Evolutionary conservation across 2,113 vertebrate genomes (phyloP), one percentile per base, ranked within the genome.

Genomic region (Varanus salvator): DNA sequence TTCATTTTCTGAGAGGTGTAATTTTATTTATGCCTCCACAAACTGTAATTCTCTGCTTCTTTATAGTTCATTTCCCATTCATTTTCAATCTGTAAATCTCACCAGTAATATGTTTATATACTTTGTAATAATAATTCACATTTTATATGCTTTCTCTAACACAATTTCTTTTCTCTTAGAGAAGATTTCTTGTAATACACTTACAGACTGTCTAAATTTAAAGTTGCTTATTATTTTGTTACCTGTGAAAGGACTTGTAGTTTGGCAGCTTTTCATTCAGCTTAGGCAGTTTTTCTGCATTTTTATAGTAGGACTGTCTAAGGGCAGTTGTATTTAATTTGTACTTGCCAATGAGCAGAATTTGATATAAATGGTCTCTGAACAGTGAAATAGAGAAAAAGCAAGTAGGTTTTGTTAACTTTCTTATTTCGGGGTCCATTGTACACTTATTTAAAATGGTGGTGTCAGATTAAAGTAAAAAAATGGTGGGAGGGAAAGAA

Each of bases 21-120:
- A 34, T 87, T 90, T 25, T 0, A 0, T 60, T 7, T 86, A 14
- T 66, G 69, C 57, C 64, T 85, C 69, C 25, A 82, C 29, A n/a
- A 71, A 8, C 66, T 57, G 12, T 31, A 77, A 57, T 84, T 74
- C 74, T 92, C 4, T 88, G 12, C 80, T 87, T 93, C 80, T 44
- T 84, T 76, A 9, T 57, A 69, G 86, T 2, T 90, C 84, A 64
- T 15, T 34, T 34, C 54, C 54, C 54, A 38, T 82, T 83, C 80
- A n/a, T 27, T 92, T 90, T 57, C 4, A 48, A 3, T n/a, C 0
- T 44, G 1, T 25, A 60, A 66, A 0, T 80, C 81, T 88, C 89
- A 44, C 44, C 84, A 34, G 86, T 50, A 88, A 90, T 44, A 0
- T 60, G 85, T 77, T 77, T 64, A 81, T 27, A 83, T 90, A 38